phyloP scores from a whole-genome alignment of 2,888 invertebrate species.

The Oxytorus armatus region DNA sequence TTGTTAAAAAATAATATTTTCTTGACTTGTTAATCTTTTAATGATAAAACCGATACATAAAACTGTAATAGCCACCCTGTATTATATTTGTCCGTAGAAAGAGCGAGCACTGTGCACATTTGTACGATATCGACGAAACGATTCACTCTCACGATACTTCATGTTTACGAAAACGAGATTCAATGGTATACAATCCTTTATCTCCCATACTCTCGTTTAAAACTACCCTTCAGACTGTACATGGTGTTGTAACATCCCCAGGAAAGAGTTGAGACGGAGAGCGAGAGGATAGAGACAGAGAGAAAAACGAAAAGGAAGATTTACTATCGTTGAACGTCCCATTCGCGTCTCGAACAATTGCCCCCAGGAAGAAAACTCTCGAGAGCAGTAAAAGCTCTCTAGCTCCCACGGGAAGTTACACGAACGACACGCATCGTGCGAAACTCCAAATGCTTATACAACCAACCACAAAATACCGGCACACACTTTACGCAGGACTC shows the following conservation, averaged over 20 bases:
- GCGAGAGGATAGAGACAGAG: neutral
- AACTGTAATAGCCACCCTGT: no score
- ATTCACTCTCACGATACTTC: slow-evolving; percentile 42
- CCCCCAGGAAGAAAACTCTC: slow-evolving; percentile 63
- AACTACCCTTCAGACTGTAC: slow-evolving; percentile 41
- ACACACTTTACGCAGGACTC: neutral
- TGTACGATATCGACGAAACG: slow-evolving; percentile 47
- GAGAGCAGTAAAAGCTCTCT: slow-evolving; percentile 58
- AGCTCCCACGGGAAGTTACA: slow-evolving; percentile 1
- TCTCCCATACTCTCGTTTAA: slow-evolving; percentile 22
- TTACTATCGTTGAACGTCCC: slow-evolving; percentile 64
- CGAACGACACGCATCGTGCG: slow-evolving; percentile 50
- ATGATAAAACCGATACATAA: neutral
- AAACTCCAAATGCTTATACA: slow-evolving; percentile 46
- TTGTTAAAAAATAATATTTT: neutral
- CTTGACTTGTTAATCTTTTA: no score
- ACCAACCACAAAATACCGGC: slow-evolving; percentile 28
- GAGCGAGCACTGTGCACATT: neutral
- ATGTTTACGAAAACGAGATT: slow-evolving; percentile 37
- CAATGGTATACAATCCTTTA: slow-evolving; percentile 37
- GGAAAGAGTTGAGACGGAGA: neutral
- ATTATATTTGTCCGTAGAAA: no score
- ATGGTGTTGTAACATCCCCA: slow-evolving; percentile 27
- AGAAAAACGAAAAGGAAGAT: slow-evolving; percentile 46
- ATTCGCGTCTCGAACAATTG: slow-evolving; percentile 65